Conservation (phyloP, 2,113 vertebrate genomes). For the Odontesthes bonariensis region DNA sequence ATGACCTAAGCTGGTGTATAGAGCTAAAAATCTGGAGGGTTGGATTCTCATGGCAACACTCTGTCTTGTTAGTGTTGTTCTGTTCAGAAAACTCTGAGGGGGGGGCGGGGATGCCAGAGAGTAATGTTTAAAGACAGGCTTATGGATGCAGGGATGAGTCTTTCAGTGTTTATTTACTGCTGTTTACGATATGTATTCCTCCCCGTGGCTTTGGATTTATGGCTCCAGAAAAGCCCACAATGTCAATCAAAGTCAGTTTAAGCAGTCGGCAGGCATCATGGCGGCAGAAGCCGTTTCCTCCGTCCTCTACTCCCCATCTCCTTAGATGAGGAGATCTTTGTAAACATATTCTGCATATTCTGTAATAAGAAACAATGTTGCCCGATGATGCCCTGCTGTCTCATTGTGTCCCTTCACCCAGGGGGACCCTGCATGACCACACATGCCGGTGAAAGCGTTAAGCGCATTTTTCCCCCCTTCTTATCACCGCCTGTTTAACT, state of each 20-base stretch:
- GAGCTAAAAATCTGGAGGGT: conserved; percentile 23
- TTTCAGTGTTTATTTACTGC: conserved; percentile 71
- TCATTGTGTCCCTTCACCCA: conserved; percentile 8
- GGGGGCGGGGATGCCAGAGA: conserved; percentile 43
- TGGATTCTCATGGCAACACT: conserved; percentile 37
- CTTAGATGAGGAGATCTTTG: conserved; percentile 2
- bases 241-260: conserved; percentile 73
- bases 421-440: conserved; percentile 20
- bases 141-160: conserved; percentile 38
- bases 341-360: too few species aligned
- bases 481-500: conserved; percentile 61
- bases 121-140: conserved; percentile 37
- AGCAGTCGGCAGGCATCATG: conserved; percentile 47
- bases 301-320: neutral
- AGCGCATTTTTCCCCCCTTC: neutral
- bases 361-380: too few species aligned
- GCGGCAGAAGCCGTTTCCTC: conserved; percentile 5
- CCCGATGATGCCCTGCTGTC: conserved; percentile 11
- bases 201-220: conserved; percentile 65
- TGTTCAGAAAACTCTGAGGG: conserved; percentile 26
- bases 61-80: conserved; percentile 5
- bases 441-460: conserved; percentile 6
- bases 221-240: conserved; percentile 46
- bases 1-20: conserved; percentile 45
- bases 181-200: conserved; percentile 66